phyloP scores from a whole-genome alignment of 1,140 invertebrate species.

The Dendrolimus kikuchii region DNA sequence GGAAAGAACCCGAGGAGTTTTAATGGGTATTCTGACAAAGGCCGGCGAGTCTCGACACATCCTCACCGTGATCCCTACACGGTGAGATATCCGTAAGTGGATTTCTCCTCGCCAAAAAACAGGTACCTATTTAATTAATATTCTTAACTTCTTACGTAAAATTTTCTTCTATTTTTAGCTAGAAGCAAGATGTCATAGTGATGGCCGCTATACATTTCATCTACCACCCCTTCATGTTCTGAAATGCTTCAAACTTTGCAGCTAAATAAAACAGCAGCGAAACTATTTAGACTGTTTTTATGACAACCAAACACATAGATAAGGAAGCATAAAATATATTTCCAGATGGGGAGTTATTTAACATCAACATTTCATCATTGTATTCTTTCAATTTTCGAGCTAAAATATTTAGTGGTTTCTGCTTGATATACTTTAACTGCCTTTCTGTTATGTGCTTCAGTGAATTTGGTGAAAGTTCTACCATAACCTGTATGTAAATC shows the following conservation, averaged over 20 bases:
- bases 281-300: no score
- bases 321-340: no score
- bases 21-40: no score
- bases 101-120: no score
- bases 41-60: no score
- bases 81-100: no score
- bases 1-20: no score
- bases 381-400: constrained; percentile 30
- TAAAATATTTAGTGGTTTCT: constrained; percentile 41
- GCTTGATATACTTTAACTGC: constrained; percentile 36
- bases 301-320: no score
- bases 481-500: constrained; percentile 39
- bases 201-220: constrained; percentile 40
- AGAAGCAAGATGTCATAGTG: constrained; percentile 26
- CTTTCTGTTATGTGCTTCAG: constrained; percentile 36
- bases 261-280: constrained; percentile 8
- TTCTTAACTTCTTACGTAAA: no score
- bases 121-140: no score
- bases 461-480: constrained; percentile 32
- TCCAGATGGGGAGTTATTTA: not conserved
- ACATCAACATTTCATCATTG: constrained; percentile 4
- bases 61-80: no score
- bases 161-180: constrained; percentile 28
- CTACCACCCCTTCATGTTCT: constrained; percentile 33
- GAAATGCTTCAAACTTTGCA: constrained; percentile 22